These are phyloP conservation scores for Cryptotis parvus DNA, from an alignment of 2,113 vertebrate species.

Conservation along the genomic window DNA sequence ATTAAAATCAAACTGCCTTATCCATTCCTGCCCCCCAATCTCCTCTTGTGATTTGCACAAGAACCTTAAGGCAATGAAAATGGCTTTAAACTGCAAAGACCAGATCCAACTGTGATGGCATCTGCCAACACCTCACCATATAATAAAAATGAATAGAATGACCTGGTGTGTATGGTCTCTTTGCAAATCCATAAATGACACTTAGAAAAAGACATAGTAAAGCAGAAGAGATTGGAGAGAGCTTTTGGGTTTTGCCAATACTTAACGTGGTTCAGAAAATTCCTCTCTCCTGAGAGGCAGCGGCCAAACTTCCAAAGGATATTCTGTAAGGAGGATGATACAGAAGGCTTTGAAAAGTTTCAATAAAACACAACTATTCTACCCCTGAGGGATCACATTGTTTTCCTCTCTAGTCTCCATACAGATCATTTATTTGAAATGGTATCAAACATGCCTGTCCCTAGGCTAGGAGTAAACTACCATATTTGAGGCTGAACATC, in stretches of 20 bases:
- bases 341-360: conserved; percentile 58
- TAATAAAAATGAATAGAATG: neutral
- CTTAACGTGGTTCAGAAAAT: neutral
- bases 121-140: no score
- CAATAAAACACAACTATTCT: conserved; percentile 37
- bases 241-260: neutral
- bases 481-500: conserved; percentile 73
- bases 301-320: conserved; percentile 43
- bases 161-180: neutral
- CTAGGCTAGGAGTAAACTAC: conserved; percentile 65
- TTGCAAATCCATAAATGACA: neutral
- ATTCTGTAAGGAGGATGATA: neutral
- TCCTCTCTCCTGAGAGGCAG: neutral
- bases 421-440: conserved; percentile 71
- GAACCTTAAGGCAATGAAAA: no score
- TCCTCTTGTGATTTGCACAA: no score
- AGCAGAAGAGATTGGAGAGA: neutral
- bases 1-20: no score
- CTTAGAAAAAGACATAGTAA: neutral
- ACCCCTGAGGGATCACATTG: conserved; percentile 20
- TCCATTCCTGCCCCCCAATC: no score
- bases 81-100: no score
- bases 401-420: conserved; percentile 46
- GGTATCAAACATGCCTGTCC: conserved; percentile 50
- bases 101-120: no score